These are phyloP conservation scores for Apamea sordens DNA, from an alignment of 2,888 invertebrate genomes.

Conservation along the genomic window DNA sequence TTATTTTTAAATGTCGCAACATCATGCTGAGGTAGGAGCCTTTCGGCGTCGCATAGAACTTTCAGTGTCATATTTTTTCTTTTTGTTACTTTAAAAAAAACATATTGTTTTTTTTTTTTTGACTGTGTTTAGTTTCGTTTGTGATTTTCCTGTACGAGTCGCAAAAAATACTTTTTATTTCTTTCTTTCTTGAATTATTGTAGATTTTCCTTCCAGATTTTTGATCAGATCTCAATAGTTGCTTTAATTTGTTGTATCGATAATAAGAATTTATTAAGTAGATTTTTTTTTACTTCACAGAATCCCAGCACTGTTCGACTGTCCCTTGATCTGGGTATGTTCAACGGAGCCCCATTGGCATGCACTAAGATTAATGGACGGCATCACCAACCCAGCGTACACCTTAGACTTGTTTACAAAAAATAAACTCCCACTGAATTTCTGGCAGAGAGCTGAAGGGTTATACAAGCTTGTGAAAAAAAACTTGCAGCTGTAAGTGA, in stretches of 20 bases:
- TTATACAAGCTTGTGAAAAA: constrained; percentile 72
- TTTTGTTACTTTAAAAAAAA: too few relatives aligned
- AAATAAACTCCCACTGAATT: constrained; percentile 71
- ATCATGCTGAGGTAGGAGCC: too few relatives aligned
- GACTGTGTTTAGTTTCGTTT: too few relatives aligned
- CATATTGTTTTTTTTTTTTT: too few relatives aligned
- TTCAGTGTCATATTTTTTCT: too few relatives aligned
- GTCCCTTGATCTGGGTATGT: constrained; percentile 80
- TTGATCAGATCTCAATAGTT: background rate
- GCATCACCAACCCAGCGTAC: constrained; percentile 79
- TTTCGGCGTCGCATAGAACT: too few relatives aligned
- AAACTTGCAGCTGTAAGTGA: constrained; percentile 71
- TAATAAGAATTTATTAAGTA: background rate
- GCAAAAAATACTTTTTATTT: too few relatives aligned
- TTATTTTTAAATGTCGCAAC: too few relatives aligned
- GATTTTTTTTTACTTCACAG: constrained; percentile 67
- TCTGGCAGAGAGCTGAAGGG: constrained; percentile 72
- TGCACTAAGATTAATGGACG: constrained; percentile 76
- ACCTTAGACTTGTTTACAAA: constrained; percentile 76
- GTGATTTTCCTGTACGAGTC: too few relatives aligned
- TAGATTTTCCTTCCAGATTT: background rate
- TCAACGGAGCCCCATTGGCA: constrained; percentile 81
- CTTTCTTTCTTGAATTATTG: too few relatives aligned
- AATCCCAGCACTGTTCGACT: constrained; percentile 77
- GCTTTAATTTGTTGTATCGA: background rate